Evolutionary conservation across 2,113 vertebrate genomes (phyloP).

Genomic region (Rhynchomys soricoides): DNA sequence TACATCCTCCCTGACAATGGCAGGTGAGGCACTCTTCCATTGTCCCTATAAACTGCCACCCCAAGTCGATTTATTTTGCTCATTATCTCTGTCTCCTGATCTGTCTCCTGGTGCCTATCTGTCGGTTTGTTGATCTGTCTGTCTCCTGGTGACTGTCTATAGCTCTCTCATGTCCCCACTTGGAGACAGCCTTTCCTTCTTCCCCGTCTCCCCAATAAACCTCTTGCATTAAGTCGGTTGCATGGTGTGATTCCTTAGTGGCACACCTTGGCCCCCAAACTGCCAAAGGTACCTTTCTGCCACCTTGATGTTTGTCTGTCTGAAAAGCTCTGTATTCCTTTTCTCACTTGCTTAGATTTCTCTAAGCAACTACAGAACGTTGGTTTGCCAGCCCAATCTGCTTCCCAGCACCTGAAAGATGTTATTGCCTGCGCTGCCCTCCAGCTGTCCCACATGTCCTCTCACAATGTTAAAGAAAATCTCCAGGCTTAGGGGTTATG

Average conservation of each 20-base stretch:
- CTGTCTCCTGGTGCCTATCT: neutral
- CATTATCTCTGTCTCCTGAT: no score
- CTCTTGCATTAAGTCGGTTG: neutral
- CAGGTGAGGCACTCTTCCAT: neutral
- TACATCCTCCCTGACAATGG: neutral
- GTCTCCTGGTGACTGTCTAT: neutral
- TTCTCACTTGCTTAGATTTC: neutral
- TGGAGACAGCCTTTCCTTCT: neutral
- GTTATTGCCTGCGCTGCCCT: neutral
- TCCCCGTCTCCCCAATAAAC: neutral
- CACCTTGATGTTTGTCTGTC: neutral
- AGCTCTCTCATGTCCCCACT: neutral
- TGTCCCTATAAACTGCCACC: neutral
- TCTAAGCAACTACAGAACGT: neutral
- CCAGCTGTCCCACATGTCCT: neutral
- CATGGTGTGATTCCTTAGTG: no score
- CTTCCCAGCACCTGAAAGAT: neutral
- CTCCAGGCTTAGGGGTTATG: neutral
- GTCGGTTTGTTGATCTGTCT: no score
- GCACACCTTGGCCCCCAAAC: neutral
- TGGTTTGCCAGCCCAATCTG: neutral
- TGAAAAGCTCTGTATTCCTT: neutral
- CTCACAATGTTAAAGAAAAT: neutral
- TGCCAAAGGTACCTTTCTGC: neutral
- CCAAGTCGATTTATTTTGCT: neutral